These are phyloP conservation scores for Drosophila atripex DNA, from an alignment of 2,888 invertebrate genomes.

Conservation along the genomic window DNA sequence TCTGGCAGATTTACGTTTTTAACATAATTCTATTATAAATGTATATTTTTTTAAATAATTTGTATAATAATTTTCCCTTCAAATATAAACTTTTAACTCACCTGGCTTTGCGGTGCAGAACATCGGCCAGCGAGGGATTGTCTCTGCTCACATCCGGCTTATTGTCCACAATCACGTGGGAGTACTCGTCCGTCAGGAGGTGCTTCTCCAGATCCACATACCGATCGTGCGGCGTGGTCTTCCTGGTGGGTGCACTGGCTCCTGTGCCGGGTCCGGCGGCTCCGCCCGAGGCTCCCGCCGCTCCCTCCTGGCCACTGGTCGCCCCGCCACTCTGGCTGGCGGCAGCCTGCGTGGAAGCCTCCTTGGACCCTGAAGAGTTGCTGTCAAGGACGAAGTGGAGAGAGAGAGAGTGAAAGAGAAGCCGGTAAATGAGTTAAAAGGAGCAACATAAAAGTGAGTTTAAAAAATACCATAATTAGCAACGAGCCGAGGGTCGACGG, in stretches of 20 bases:
- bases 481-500: constrained; percentile 23
- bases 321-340: constrained; percentile 74
- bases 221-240: constrained; percentile 81
- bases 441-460: constrained; percentile 19
- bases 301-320: constrained; percentile 70
- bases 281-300: constrained; percentile 43
- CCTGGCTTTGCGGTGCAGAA: constrained; percentile 86
- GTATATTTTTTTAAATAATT: too few relatives aligned
- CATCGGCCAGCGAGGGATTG: constrained; percentile 89
- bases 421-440: constrained; percentile 12
- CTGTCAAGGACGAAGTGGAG: constrained; percentile 61
- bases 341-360: constrained; percentile 81
- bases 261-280: constrained; percentile 48
- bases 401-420: not conserved
- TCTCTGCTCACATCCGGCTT: constrained; percentile 86
- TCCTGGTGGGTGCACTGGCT: constrained; percentile 73
- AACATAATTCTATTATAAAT: too few relatives aligned
- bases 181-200: constrained; percentile 67
- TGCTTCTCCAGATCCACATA: constrained; percentile 80
- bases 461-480: constrained; percentile 44
- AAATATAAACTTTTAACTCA: constrained; percentile 68
- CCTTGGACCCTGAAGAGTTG: constrained; percentile 84
- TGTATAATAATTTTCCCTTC: too few relatives aligned
- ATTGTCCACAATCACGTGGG: constrained; percentile 84
- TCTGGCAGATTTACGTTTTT: not conserved